A percentile compares a stretch with the other conserved stretches of the same genome.
Evolutionary conservation across 2,888 invertebrate species (phyloP).

Genomic region (Brenthis hecate): DNA sequence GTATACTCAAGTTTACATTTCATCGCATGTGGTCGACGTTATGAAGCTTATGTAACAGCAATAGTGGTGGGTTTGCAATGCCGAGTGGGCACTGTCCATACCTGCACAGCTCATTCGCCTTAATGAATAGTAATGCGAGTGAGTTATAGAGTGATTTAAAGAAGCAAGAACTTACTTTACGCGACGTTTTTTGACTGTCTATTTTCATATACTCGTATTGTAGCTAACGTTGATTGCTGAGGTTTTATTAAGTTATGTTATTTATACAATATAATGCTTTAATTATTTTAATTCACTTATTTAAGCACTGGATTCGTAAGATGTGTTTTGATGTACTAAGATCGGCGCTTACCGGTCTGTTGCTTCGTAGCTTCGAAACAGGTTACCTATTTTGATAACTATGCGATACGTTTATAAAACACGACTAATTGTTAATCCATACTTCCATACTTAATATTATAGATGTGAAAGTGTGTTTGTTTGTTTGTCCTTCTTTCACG

Average conservation of each 20-base stretch:
- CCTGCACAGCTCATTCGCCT: conserved; percentile 37
- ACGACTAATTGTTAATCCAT: too few relatives aligned
- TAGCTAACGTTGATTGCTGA: not conserved
- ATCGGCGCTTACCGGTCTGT: too few relatives aligned
- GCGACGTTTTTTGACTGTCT: conserved; percentile 23
- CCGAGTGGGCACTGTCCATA: conserved; percentile 22
- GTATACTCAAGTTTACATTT: conserved; percentile 28
- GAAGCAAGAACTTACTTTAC: conserved; percentile 29
- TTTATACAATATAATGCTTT: not conserved
- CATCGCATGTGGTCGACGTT: conserved; percentile 19
- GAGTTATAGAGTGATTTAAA: conserved; percentile 38
- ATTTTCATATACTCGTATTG: conserved; percentile 10
- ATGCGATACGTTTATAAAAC: too few relatives aligned
- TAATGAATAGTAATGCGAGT: conserved; percentile 42
- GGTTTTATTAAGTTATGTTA: not conserved
- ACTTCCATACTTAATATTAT: too few relatives aligned
- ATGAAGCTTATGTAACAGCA: conserved; percentile 29
- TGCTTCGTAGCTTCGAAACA: too few relatives aligned
- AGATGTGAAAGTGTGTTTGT: too few relatives aligned
- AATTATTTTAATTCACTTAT: too few relatives aligned
- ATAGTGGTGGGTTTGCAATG: conserved; percentile 33
- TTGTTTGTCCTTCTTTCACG: too few relatives aligned
- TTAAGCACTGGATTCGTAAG: too few relatives aligned
- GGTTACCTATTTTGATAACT: too few relatives aligned
- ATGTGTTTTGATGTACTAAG: too few relatives aligned